Conservation (phyloP, 2,113 vertebrate genomes). For the Dicentrarchus labrax region DNA sequence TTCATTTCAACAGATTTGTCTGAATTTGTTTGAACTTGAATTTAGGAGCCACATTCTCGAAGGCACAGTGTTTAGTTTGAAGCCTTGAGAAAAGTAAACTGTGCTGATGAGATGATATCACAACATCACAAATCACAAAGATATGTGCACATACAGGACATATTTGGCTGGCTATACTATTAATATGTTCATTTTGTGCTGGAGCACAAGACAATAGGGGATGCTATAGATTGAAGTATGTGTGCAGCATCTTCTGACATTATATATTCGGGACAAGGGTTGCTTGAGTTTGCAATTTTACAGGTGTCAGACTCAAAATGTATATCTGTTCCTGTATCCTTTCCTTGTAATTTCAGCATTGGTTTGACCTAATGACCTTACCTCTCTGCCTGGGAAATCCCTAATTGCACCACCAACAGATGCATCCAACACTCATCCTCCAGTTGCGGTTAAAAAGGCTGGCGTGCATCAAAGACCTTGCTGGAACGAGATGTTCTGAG, state of each 20-base stretch:
- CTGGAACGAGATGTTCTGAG: constrained; percentile 53
- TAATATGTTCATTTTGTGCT: too few relatives aligned
- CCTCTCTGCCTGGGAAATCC: constrained; percentile 61
- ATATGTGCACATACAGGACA: too few relatives aligned
- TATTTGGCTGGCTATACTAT: too few relatives aligned
- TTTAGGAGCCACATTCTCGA: background rate
- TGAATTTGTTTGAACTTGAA: background rate
- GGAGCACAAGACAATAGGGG: too few relatives aligned
- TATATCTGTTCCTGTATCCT: constrained; percentile 11
- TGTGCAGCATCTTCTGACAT: background rate
- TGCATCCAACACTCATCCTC: constrained; percentile 33
- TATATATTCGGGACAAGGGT: background rate
- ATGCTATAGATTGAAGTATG: background rate
- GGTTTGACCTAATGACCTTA: constrained; percentile 46
- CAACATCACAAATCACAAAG: too few relatives aligned
- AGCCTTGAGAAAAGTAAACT: background rate
- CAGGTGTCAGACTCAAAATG: background rate
- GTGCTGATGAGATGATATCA: background rate
- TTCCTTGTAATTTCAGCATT: constrained; percentile 30
- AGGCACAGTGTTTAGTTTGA: background rate
- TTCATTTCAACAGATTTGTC: background rate
- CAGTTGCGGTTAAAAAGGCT: constrained; percentile 51
- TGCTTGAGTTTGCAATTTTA: background rate
- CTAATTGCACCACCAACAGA: constrained; percentile 52
- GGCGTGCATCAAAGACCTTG: constrained; percentile 39